phyloP scores from a whole-genome alignment of 2,888 invertebrate species.

The Osedax fenrisi region DNA sequence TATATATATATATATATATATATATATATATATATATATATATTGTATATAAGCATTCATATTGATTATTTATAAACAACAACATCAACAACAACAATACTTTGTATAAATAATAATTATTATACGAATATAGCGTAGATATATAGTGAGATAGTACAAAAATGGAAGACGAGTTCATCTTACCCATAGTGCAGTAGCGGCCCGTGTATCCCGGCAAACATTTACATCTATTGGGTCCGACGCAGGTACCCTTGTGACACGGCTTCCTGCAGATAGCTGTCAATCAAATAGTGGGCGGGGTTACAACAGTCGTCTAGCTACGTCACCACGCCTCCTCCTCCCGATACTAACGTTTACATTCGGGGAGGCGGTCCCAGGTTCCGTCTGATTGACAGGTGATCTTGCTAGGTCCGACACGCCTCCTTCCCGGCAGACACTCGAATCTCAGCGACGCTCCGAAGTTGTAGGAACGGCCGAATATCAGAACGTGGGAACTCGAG shows the following conservation, averaged over 20 bases:
- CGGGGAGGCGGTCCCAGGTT: conserved; percentile 31
- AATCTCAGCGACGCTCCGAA: not conserved
- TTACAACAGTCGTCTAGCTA: no score
- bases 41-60: no score
- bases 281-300: no score
- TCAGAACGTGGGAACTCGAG: not conserved
- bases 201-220: conserved; percentile 45
- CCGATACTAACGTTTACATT: conserved; percentile 19
- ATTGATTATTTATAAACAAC: no score
- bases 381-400: conserved; percentile 32
- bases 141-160: no score
- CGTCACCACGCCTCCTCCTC: no score
- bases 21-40: no score
- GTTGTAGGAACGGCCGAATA: not conserved
- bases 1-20: no score
- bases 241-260: conserved; percentile 46
- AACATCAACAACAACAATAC: no score
- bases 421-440: conserved; percentile 26
- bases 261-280: conserved; percentile 34
- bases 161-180: no score
- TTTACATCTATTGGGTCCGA: conserved; percentile 45
- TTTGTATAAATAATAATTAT: no score
- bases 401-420: conserved; percentile 13
- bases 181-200: conserved; percentile 40
- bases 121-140: no score